Base-by-base conservation (phyloP, 2,888 invertebrate genomes). In the Nasonovia ribisnigri region DNA sequence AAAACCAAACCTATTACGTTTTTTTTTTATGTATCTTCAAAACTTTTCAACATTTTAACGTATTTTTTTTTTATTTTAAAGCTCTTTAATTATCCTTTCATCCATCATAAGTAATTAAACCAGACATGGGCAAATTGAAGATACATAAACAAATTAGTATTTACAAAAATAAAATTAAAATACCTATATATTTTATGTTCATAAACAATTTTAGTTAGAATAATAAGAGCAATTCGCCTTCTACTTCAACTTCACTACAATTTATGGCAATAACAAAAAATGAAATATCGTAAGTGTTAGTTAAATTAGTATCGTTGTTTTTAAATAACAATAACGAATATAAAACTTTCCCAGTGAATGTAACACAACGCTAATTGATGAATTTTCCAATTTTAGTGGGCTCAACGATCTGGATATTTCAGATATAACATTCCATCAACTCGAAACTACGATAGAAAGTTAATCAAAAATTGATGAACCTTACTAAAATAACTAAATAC, bases 321-420 rank as follows among this genome's bases (percentile, higher is more conserved):
- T 77, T 77, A 77, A 77, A 77, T 16, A 77, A 77, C 77, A 36
- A 77, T 77, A 77, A n/a, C 36, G 77, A 77, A 77, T 77, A 77
- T 36, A 77, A 77, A 29, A 67, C n/a, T 67, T 67, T 29, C 2
- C n/a, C 29, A 67, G 10, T n/a, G 29, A 67, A n/a, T 67, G 11
- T 29, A 67, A 67, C 67, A 67, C 26, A 29, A 29, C n/a, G 6
- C 8, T 11, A 67, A 67, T 67, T 29, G 67, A 67, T n/a, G n/a
- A 67, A 29, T 8, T 29, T 67, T 67, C 10, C 67, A 67, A 67
- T 67, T 67, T 67, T 67, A 67, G 60, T 26, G 60, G 8, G 29
- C 60, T 60, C 26, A 60, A 60, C 48, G 91, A 91, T 84, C 57
- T 90, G 90, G 43, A 84, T 43, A 84, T 43, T 43, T 43, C 43